phyloP scores from a whole-genome alignment of 1,140 invertebrate genomes.

The Apocrypta bakeri region DNA sequence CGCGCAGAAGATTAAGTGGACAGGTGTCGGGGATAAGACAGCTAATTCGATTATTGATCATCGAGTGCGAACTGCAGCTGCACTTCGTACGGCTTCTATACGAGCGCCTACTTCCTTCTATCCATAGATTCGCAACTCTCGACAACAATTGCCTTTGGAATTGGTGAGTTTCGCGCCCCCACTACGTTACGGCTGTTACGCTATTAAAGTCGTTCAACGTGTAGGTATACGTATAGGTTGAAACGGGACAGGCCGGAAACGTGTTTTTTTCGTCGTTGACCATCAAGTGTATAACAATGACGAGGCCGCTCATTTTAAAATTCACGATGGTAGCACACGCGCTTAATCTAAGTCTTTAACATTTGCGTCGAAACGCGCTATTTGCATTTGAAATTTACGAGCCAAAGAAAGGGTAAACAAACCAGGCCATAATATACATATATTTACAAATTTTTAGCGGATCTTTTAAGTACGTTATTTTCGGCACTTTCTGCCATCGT shows the following conservation, averaged over 20 bases:
- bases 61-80: conserved; percentile 48
- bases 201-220: too few relatives aligned
- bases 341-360: conserved; percentile 5
- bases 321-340: neutral
- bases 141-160: neutral
- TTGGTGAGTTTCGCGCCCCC: too few relatives aligned
- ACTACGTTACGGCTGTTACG: too few relatives aligned
- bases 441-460: neutral
- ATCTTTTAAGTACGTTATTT: neutral
- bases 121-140: neutral
- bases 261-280: too few relatives aligned
- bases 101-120: neutral
- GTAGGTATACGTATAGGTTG: too few relatives aligned
- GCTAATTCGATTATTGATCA: conserved; percentile 59
- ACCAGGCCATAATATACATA: neutral
- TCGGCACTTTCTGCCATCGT: too few relatives aligned
- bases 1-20: conserved; percentile 20
- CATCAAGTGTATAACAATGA: too few relatives aligned
- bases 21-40: conserved; percentile 49
- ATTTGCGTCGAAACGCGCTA: neutral
- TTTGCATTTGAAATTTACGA: conserved; percentile 43
- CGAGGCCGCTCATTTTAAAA: neutral
- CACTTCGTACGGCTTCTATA: conserved; percentile 52
- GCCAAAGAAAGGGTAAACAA: neutral
- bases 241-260: too few relatives aligned